Conservation (phyloP, 2,888 invertebrate species). For the Campaea margaritaria region DNA sequence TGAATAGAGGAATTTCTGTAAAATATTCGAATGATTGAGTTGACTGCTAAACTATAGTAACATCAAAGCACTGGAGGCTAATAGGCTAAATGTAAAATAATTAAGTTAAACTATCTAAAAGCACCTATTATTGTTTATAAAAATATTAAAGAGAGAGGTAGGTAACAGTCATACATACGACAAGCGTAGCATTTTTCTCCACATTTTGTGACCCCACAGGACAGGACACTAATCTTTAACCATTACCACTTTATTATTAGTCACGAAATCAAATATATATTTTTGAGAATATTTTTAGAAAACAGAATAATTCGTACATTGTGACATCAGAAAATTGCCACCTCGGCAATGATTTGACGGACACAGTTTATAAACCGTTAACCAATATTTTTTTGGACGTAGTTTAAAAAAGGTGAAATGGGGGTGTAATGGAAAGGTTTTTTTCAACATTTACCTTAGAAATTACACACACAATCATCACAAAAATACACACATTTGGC, state of each 20-base stretch:
- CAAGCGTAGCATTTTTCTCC: no score
- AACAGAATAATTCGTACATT: slow-evolving; percentile 52
- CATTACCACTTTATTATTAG: not conserved
- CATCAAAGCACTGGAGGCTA: no score
- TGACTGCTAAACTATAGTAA: no score
- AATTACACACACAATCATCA: slow-evolving; percentile 81
- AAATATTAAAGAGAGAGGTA: no score
- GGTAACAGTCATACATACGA: no score
- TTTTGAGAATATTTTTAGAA: not conserved
- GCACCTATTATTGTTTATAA: no score
- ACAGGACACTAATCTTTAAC: not conserved
- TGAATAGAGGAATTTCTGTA: no score
- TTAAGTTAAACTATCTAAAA: no score
- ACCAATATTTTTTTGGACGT: slow-evolving; percentile 11
- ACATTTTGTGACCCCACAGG: not conserved
- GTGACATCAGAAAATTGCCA: slow-evolving; percentile 79
- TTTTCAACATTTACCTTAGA: slow-evolving; percentile 71
- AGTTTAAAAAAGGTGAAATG: slow-evolving; percentile 5
- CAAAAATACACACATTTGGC: slow-evolving; percentile 80
- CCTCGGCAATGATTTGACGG: slow-evolving; percentile 69
- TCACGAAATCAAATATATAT: no score
- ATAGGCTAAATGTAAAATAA: no score
- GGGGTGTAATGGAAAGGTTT: slow-evolving; percentile 23
- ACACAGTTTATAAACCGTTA: slow-evolving; percentile 24
- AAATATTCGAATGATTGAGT: no score